Evolutionary conservation across 2,797 vertebrate species (phyloP).

Genomic region (Malacoraja senta): DNA sequence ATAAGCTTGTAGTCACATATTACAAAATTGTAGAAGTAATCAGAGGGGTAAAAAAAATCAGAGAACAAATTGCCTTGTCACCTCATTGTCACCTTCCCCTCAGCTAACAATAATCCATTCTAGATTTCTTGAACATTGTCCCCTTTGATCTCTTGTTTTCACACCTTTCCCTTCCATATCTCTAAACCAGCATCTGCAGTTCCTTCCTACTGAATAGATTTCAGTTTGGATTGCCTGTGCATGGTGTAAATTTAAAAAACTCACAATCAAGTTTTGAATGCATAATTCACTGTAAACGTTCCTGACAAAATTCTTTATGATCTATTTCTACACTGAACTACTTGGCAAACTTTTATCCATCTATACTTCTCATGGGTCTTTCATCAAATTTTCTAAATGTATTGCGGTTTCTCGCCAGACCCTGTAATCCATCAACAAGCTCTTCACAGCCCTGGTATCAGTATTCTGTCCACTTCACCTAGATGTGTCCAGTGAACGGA

Average conservation of each 20-base stretch:
- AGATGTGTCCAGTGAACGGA: neutral
- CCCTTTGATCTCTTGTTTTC: neutral
- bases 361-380: neutral
- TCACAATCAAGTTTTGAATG: neutral
- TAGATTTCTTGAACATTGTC: too few relatives aligned
- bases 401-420: neutral
- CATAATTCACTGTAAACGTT: neutral
- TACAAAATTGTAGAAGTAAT: neutral
- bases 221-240: neutral
- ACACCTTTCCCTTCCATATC: too few relatives aligned
- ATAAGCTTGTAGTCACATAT: neutral
- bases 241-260: neutral
- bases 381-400: neutral
- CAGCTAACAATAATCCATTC: too few relatives aligned
- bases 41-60: too few relatives aligned
- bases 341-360: neutral
- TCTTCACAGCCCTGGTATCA: neutral
- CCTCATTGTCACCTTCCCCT: too few relatives aligned
- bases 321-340: neutral
- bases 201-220: neutral
- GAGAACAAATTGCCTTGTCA: too few relatives aligned
- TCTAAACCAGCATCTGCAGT: too few relatives aligned
- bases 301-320: neutral
- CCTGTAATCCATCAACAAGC: neutral
- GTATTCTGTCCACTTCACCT: neutral